Evolutionary conservation across 2,797 vertebrate species (phyloP).

Genomic region (Acomys russatus): DNA sequence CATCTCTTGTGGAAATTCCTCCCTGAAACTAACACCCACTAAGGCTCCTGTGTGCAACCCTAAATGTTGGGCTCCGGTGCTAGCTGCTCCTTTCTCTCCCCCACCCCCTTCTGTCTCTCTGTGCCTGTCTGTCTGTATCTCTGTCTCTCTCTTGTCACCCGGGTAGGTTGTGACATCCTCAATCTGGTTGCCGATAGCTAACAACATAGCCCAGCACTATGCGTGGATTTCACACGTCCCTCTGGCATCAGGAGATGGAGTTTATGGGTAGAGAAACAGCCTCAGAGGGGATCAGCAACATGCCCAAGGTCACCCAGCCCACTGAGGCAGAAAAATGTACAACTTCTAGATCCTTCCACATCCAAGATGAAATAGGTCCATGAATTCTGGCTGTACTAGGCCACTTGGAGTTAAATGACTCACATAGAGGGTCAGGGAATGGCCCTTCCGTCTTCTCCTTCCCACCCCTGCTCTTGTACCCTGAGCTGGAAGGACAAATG

Average conservation of each 20-base stretch:
- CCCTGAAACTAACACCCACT: background rate
- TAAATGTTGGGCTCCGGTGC: background rate
- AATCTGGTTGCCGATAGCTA: fast-evolving
- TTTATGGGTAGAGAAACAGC: background rate
- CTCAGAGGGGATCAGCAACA: background rate
- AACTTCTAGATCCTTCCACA: background rate
- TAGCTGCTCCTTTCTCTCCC: background rate
- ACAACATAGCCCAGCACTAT: background rate
- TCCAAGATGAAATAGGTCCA: background rate
- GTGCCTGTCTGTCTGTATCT: too few relatives aligned
- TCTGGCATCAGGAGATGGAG: background rate
- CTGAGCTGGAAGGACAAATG: background rate
- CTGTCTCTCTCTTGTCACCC: background rate
- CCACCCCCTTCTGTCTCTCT: background rate
- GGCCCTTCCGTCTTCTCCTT: background rate
- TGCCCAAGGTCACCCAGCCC: background rate
- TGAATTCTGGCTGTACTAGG: background rate
- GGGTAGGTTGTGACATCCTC: background rate
- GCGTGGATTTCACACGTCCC: background rate
- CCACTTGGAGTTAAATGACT: background rate
- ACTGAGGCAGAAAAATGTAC: background rate
- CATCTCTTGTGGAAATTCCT: background rate
- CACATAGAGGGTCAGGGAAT: fast-evolving
- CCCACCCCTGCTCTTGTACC: background rate
- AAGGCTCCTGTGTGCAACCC: background rate